phyloP scores from a whole-genome alignment of 2,888 invertebrate species.

The Cylindroiulus punctatus region DNA sequence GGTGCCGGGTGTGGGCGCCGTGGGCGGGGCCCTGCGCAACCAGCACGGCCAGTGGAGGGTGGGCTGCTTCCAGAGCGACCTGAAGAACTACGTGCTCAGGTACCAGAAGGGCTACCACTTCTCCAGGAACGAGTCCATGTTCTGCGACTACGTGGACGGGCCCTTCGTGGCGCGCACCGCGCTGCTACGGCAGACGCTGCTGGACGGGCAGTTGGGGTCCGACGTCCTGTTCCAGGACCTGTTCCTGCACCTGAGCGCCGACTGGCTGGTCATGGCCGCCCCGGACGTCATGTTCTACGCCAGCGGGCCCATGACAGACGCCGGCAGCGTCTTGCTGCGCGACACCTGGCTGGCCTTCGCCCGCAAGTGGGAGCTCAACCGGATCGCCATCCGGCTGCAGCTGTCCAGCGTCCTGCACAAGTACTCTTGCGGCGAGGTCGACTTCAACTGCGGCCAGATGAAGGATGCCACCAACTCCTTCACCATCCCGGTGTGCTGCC shows the following conservation, averaged over 20 bases:
- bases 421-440: conserved; percentile 61
- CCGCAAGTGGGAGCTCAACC: conserved; percentile 55
- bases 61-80: conserved; percentile 62
- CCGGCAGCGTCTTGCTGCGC: not conserved
- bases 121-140: conserved; percentile 63
- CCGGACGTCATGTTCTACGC: conserved; percentile 64
- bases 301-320: conserved; percentile 38
- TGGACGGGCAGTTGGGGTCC: conserved; percentile 59
- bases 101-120: conserved; percentile 62
- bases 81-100: conserved; percentile 62
- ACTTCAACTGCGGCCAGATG: conserved; percentile 59
- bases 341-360: conserved; percentile 55
- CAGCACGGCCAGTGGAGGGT: conserved; percentile 62
- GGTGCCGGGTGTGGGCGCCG: conserved; percentile 59
- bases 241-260: conserved; percentile 61
- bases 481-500: conserved; percentile 62
- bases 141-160: conserved; percentile 63
- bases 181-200: conserved; percentile 59
- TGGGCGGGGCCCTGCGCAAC: conserved; percentile 62
- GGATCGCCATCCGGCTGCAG: conserved; percentile 40
- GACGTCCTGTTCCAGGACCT: conserved; percentile 62
- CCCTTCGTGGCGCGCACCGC: conserved; percentile 60
- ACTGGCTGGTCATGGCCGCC: conserved; percentile 61
- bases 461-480: conserved; percentile 54
- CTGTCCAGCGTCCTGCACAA: conserved; percentile 3